phyloP scores from a whole-genome alignment of 2,113 vertebrate genomes.

The Dromiciops gliroides region DNA sequence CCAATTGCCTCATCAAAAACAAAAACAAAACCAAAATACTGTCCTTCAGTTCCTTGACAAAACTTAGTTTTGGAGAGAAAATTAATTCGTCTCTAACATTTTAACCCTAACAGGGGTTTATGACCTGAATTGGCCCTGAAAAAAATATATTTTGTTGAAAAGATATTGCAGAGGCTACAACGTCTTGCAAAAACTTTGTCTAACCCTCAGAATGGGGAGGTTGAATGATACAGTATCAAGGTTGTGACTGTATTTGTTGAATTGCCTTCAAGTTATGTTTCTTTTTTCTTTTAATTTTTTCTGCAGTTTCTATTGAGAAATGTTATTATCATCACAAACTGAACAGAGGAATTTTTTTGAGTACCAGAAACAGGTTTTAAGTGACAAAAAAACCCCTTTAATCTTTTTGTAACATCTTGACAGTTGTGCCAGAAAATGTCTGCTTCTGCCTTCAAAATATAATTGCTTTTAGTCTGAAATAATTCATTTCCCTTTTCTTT shows the following conservation, averaged over 20 bases:
- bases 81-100: conserved; percentile 63
- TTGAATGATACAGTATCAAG: conserved; percentile 76
- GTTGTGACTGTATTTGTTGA: conserved; percentile 62
- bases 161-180: conserved; percentile 63
- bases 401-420: conserved; percentile 81
- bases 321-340: conserved; percentile 81
- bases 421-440: conserved; percentile 80
- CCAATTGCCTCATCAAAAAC: too few species aligned
- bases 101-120: conserved; percentile 61
- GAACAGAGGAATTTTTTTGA: conserved; percentile 70
- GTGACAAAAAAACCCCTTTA: conserved; percentile 77
- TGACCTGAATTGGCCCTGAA: conserved; percentile 48
- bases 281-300: conserved; percentile 62
- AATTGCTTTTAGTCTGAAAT: conserved; percentile 82
- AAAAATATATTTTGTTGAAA: conserved; percentile 73
- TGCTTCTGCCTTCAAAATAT: conserved; percentile 80
- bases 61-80: conserved; percentile 68
- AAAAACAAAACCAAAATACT: too few species aligned
- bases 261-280: conserved; percentile 68
- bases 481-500: conserved; percentile 76
- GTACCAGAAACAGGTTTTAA: conserved; percentile 80
- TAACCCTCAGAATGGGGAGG: conserved; percentile 50
- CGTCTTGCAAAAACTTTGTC: conserved; percentile 65
- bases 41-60: conserved; percentile 34
- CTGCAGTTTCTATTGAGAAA: conserved; percentile 77